A percentile compares a stretch with the other conserved stretches of the same genome.
phyloP scores from a whole-genome alignment of 2,113 vertebrate genomes.

The Anguilla japonica region DNA sequence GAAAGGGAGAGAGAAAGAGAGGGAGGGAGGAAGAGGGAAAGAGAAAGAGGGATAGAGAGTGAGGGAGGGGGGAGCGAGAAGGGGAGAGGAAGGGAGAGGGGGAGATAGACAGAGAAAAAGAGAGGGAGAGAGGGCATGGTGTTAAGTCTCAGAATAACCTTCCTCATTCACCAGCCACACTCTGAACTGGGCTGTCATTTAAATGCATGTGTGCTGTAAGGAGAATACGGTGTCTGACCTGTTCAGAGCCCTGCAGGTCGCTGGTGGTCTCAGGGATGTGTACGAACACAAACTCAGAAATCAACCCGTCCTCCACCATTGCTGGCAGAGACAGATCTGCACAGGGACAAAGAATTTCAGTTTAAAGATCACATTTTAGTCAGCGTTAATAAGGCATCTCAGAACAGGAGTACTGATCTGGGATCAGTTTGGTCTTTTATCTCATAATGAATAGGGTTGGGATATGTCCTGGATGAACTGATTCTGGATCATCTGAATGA shows the following conservation, averaged over 20 bases:
- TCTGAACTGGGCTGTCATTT: too few species aligned
- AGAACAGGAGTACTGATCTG: too few species aligned
- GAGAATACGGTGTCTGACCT: conserved; percentile 62
- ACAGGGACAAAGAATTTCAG: conserved; percentile 39
- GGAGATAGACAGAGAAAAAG: background rate
- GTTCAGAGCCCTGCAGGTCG: conserved; percentile 79
- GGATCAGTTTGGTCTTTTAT: too few species aligned
- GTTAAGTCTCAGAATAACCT: background rate
- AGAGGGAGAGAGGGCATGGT: background rate
- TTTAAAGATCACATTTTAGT: background rate
- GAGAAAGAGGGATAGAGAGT: rapidly evolving
- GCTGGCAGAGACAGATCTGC: conserved; percentile 83
- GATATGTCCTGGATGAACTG: too few species aligned
- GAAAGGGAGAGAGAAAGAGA: background rate
- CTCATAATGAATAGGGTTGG: too few species aligned
- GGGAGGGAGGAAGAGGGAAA: background rate
- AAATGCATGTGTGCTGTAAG: background rate
- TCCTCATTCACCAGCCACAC: background rate
- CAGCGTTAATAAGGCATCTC: background rate
- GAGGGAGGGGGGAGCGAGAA: background rate
- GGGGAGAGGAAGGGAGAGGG: background rate
- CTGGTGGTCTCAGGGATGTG: conserved; percentile 75
- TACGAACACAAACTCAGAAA: conserved; percentile 78
- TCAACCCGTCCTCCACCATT: conserved; percentile 79
- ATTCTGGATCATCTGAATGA: too few species aligned